Percentiles rank a stretch among this genome's conserved stretches.
Evolutionary conservation across 2,888 invertebrate species (phyloP).

Genomic region (Rhopalosiphum nymphaeae): DNA sequence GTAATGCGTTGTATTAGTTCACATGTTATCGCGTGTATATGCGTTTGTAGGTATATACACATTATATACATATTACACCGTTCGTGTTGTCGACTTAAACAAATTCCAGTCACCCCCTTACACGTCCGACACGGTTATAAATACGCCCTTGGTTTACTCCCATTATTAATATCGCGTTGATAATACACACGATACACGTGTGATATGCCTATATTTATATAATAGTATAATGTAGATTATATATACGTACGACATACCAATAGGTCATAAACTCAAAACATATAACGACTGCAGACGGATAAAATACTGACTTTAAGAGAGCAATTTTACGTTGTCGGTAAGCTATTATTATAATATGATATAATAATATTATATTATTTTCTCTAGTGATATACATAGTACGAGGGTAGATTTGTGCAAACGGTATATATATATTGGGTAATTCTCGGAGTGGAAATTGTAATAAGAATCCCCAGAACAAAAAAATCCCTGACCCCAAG

Average conservation of each 20-base stretch:
- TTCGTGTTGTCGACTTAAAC: neutral
- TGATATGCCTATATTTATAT: neutral
- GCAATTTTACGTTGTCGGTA: neutral
- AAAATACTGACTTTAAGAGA: neutral
- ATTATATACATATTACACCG: neutral
- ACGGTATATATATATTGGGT: neutral
- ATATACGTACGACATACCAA: neutral
- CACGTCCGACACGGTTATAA: neutral
- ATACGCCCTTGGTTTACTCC: constrained; percentile 5
- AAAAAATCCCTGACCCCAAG: neutral
- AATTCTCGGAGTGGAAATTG: neutral
- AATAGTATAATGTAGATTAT: neutral
- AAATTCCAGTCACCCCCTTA: constrained; percentile 11
- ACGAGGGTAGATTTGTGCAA: neutral
- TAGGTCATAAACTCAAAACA: neutral
- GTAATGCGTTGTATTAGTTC: neutral
- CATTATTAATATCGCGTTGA: constrained; percentile 4
- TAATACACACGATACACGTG: neutral
- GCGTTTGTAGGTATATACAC: neutral
- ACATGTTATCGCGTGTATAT: neutral
- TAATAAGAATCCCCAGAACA: neutral
- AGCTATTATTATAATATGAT: neutral
- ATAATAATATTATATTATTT: neutral
- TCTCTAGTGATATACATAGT: neutral
- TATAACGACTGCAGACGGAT: neutral